These are phyloP conservation scores for Ictalurus punctatus DNA, from an alignment of 2,113 vertebrate species.

Conservation along the genomic window DNA sequence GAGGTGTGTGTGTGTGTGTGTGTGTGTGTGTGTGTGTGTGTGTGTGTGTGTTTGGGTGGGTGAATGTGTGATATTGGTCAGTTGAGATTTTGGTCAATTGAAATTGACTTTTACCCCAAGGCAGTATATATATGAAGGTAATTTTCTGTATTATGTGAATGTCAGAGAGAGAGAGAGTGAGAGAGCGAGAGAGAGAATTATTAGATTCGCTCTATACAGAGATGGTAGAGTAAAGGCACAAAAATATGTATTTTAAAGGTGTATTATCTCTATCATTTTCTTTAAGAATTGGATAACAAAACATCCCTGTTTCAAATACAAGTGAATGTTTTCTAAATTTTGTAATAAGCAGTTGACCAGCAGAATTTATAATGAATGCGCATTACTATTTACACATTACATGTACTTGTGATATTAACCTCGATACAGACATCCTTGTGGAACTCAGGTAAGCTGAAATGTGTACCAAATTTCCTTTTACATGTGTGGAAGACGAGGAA, in stretches of 20 bases:
- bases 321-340: neutral
- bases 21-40: conserved; percentile 1
- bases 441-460: neutral
- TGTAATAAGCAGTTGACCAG: neutral
- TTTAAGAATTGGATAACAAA: neutral
- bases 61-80: neutral
- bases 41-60: neutral
- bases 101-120: neutral
- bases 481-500: neutral
- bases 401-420: neutral
- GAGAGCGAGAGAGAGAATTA: neutral
- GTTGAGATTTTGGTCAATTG: neutral
- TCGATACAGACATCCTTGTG: neutral
- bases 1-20: neutral
- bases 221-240: neutral
- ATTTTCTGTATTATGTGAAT: conserved; percentile 15
- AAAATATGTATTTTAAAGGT: neutral
- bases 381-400: neutral
- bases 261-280: neutral
- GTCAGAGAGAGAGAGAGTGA: neutral
- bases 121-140: neutral
- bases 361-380: neutral
- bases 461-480: neutral
- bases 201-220: conserved; percentile 4
- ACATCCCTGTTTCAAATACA: neutral